These are phyloP conservation scores for Mormyrus iriodes DNA, from an alignment of 2,113 vertebrate genomes.

Conservation along the genomic window DNA sequence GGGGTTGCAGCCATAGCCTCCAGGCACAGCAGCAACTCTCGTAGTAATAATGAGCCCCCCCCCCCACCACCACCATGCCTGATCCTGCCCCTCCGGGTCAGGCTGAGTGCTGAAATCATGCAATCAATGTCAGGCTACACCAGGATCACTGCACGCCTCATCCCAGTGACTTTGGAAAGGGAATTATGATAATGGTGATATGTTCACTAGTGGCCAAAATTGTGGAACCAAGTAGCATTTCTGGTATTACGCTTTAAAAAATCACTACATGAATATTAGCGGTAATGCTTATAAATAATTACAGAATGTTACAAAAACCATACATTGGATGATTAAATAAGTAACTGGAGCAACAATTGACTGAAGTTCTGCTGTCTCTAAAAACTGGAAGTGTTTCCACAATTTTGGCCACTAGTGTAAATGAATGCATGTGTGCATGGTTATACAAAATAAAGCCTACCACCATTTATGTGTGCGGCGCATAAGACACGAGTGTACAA, in stretches of 20 bases:
- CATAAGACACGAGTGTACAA: background rate
- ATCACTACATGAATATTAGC: too few relatives aligned
- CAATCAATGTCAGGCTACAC: background rate
- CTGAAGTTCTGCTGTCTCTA: too few relatives aligned
- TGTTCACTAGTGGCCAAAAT: background rate
- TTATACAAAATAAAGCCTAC: background rate
- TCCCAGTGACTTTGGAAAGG: background rate
- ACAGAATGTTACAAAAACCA: too few relatives aligned
- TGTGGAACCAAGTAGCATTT: background rate
- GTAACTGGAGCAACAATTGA: too few relatives aligned
- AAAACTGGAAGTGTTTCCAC: too few relatives aligned
- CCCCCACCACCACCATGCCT: background rate
- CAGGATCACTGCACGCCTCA: background rate
- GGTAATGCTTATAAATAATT: too few relatives aligned
- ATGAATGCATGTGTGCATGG: background rate
- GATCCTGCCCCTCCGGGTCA: background rate
- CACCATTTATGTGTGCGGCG: background rate
- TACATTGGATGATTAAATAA: too few relatives aligned
- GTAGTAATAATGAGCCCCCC: too few relatives aligned
- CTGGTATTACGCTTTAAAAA: too few relatives aligned
- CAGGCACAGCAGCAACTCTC: background rate
- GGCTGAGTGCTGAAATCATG: background rate
- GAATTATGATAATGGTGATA: background rate
- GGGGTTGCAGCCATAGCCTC: background rate
- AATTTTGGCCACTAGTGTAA: background rate